These are phyloP conservation scores for Sebastes cheni DNA, from an alignment of 2,797 vertebrate species.

Conservation along the genomic window DNA sequence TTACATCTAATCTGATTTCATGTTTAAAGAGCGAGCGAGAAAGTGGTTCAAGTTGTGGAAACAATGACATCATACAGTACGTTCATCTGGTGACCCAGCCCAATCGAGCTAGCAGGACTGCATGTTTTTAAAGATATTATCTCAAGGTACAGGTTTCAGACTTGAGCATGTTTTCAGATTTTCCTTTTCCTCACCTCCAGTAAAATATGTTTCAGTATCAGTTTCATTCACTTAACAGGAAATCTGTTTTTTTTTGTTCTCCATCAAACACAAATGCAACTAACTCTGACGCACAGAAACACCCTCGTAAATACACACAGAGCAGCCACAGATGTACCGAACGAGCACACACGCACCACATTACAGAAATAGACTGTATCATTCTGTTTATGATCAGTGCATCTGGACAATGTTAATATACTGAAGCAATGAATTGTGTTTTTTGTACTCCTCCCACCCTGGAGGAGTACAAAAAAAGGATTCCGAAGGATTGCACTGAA, in stretches of 20 bases:
- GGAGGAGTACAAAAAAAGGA: slow-evolving; percentile 58
- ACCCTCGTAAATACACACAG: slow-evolving; percentile 35
- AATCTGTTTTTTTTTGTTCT: slow-evolving; percentile 6
- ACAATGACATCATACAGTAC: slow-evolving; percentile 73
- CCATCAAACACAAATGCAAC: slow-evolving; percentile 32
- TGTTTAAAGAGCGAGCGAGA: slow-evolving; percentile 71
- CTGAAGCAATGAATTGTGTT: slow-evolving; percentile 60
- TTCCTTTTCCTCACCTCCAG: background rate
- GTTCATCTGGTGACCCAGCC: slow-evolving; percentile 56
- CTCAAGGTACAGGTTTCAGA: slow-evolving; percentile 17
- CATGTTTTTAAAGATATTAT: slow-evolving; percentile 55
- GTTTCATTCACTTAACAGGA: slow-evolving; percentile 34
- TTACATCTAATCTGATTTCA: slow-evolving; percentile 76
- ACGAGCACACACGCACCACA: slow-evolving; percentile 10
- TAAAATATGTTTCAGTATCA: slow-evolving; percentile 7
- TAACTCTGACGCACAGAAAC: slow-evolving; percentile 32
- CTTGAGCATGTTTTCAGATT: slow-evolving; percentile 10
- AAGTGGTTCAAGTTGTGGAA: slow-evolving; percentile 77
- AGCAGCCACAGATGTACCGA: slow-evolving; percentile 39
- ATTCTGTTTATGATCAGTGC: slow-evolving; percentile 54
- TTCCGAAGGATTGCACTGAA: slow-evolving; percentile 61
- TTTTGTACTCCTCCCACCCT: slow-evolving; percentile 41
- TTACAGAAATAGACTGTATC: slow-evolving; percentile 59
- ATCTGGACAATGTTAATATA: slow-evolving; percentile 70
- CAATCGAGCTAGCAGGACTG: slow-evolving; percentile 45